Percentiles rank a stretch among this genome's conserved stretches.
These are phyloP conservation scores for Machimus rusticus DNA, from an alignment of 2,888 invertebrate species.

Conservation along the genomic window DNA sequence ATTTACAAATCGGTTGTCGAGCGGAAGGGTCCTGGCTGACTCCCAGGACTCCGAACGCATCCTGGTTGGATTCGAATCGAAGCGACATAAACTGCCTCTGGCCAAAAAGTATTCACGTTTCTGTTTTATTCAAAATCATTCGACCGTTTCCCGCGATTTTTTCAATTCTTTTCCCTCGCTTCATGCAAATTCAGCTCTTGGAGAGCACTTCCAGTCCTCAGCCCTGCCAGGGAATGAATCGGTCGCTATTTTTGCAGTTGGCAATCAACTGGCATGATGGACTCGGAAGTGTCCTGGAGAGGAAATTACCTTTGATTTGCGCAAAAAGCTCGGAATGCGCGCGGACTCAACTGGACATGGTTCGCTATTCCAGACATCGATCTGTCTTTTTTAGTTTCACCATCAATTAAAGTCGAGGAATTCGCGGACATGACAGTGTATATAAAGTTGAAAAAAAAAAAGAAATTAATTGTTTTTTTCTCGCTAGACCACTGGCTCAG, in stretches of 20 bases:
- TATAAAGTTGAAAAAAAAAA: background rate
- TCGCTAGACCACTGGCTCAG: background rate
- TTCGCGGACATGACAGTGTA: constrained; percentile 31
- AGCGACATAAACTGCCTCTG: background rate
- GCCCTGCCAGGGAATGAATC: background rate
- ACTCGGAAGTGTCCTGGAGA: constrained; percentile 17
- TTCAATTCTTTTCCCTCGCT: background rate
- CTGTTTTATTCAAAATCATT: constrained; percentile 44
- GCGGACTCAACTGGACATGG: background rate
- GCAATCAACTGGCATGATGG: constrained; percentile 15
- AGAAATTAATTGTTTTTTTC: background rate
- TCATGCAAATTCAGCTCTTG: constrained; percentile 19
- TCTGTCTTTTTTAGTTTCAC: constrained; percentile 44
- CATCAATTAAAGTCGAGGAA: constrained; percentile 37
- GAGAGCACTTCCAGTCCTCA: background rate
- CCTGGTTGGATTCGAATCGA: background rate
- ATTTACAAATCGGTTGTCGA: constrained; percentile 40
- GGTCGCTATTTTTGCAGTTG: background rate
- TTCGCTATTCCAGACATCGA: background rate
- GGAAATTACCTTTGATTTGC: constrained; percentile 16
- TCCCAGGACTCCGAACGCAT: background rate
- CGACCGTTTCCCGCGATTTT: constrained; percentile 28
- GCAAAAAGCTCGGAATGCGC: background rate
- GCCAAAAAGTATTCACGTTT: background rate
- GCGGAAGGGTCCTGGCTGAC: background rate